Base-by-base conservation (phyloP, 2,888 invertebrate species). In the Thecocarcelia acutangulata region DNA sequence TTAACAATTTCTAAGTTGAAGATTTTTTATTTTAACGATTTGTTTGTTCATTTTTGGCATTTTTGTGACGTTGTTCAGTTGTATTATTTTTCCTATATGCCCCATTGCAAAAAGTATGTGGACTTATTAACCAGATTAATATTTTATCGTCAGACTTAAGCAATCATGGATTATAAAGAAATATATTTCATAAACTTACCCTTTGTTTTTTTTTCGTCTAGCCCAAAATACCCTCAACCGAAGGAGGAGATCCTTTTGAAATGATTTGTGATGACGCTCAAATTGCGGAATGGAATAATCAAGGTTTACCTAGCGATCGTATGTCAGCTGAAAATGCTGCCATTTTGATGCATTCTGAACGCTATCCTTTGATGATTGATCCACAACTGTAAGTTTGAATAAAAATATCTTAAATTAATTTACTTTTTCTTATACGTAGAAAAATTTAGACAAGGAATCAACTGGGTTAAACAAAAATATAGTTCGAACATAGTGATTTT, bases 291-390 rank as follows among this genome's bases (percentile, higher is more conserved):
- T 98, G 98, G 98, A 97, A 98, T 89, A 98, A 98, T 89, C 97
- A 97, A 90, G 97, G 95, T 0, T 91, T 98, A 59, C 98, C 98
- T 4, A 95, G 95, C 64, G 98, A 98, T 90, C 93, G 95, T 63
- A 98, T 98, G 97, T 98, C 98, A 8, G 93, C 97, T 0, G 98
- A 98, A 91, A 98, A 98, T 90, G 98, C 98, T 5, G 96, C 96
- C 17, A 97, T 98, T 85, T 92, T 98, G 68, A 94, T 95, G 17
- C 96, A 95, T 90, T 97, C 97, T 0, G 94, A 97, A 48, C 92
- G 98, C 28, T 98, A 98, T 97, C 98, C 98, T 0, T 92, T 98
- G 17, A 97, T 98, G 94, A 97, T 98, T 85, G 98, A 98, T 91
- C 98, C 98, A 0, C 97, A 97, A 90, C 87, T 94, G 92, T 94